phyloP scores from a whole-genome alignment of 2,797 vertebrate species.

The Monodelphis domestica region DNA sequence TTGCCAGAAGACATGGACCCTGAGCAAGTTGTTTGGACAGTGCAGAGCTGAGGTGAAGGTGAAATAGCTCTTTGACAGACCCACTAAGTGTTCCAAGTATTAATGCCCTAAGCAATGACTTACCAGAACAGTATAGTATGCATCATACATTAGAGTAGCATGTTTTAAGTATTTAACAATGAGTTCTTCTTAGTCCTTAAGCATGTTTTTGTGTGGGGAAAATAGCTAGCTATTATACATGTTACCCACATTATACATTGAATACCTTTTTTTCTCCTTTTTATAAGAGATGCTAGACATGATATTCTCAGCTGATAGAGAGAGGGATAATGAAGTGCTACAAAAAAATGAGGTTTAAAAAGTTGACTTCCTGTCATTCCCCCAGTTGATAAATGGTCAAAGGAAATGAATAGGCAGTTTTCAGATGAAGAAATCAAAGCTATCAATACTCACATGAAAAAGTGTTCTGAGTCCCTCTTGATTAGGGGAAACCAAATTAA shows the following conservation, averaged over 20 bases:
- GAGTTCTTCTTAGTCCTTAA: not conserved
- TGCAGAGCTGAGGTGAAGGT: not conserved
- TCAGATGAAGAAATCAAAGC: too few relatives aligned
- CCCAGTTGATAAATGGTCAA: too few relatives aligned
- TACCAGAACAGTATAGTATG: not conserved
- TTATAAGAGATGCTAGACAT: not conserved
- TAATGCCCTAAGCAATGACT: not conserved
- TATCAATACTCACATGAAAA: too few relatives aligned
- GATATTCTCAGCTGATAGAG: not conserved
- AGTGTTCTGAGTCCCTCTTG: too few relatives aligned
- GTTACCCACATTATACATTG: not conserved
- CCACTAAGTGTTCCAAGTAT: not conserved
- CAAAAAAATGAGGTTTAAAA: not conserved
- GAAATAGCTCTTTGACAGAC: not conserved
- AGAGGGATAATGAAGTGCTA: not conserved
- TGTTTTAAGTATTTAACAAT: not conserved
- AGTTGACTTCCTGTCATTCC: too few relatives aligned
- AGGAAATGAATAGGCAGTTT: too few relatives aligned
- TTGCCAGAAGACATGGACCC: not conserved
- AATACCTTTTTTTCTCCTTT: not conserved
- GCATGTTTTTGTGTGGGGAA: not conserved
- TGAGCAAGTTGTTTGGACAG: not conserved
- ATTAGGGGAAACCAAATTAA: too few relatives aligned
- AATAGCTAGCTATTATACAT: not conserved
- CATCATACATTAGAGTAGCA: not conserved